These are phyloP conservation scores for Hestina assimilis DNA, from an alignment of 1,140 invertebrate species.

Conservation along the genomic window DNA sequence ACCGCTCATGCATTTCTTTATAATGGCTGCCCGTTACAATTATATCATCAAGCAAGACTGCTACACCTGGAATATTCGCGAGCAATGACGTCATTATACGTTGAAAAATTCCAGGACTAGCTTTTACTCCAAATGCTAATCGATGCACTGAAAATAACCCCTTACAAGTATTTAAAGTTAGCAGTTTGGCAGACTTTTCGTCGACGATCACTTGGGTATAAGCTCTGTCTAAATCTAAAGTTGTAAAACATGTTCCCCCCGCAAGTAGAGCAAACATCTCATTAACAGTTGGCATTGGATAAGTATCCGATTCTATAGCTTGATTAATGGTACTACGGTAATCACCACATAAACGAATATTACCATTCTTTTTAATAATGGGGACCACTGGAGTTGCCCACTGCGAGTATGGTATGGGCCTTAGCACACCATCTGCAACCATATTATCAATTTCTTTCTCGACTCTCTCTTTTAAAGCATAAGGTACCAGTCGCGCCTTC, in stretches of 20 bases:
- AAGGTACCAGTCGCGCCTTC: no score
- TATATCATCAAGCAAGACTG: constrained; percentile 47
- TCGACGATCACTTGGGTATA: constrained; percentile 49
- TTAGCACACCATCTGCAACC: no score
- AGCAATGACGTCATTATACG: constrained; percentile 46
- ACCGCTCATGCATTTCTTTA: constrained; percentile 28
- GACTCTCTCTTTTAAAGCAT: no score
- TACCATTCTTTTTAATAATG: no score
- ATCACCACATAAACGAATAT: no score
- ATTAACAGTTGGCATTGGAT: no score
- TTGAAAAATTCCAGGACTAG: constrained; percentile 65
- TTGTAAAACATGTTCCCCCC: constrained; percentile 42
- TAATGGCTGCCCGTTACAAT: constrained; percentile 33
- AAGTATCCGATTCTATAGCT: no score
- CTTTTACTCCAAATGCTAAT: constrained; percentile 71
- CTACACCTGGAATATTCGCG: constrained; percentile 39
- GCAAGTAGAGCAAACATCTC: no score
- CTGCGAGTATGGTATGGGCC: no score
- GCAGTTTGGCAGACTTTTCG: constrained; percentile 35
- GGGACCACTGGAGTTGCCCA: no score
- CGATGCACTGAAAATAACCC: constrained; percentile 70
- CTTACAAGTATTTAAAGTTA: constrained; percentile 52
- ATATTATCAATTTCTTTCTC: no score
- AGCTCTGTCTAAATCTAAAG: constrained; percentile 44
- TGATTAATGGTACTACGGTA: no score